Conservation (phyloP, 1,140 invertebrate genomes). For the Drosophila paulistorum region DNA sequence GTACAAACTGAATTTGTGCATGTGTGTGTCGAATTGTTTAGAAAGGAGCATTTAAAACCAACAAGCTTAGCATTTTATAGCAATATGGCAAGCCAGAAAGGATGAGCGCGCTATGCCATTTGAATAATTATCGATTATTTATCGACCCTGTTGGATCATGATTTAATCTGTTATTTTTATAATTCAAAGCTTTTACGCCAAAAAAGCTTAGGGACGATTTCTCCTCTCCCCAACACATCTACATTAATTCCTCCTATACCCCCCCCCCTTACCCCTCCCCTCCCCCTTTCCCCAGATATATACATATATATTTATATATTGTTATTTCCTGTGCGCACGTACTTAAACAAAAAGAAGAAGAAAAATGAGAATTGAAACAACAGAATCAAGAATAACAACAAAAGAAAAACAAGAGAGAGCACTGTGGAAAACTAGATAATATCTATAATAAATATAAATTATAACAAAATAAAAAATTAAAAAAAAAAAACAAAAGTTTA, state of each 20-base stretch:
- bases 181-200: constrained; percentile 4
- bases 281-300: constrained; percentile 13
- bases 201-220: constrained; percentile 13
- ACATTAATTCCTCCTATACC: background rate
- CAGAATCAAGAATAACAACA: constrained; percentile 31
- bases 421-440: constrained; percentile 75
- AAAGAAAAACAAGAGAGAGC: constrained; percentile 41
- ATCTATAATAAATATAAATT: constrained; percentile 67
- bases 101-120: constrained; percentile 27
- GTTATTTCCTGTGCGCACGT: constrained; percentile 78
- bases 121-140: constrained; percentile 14
- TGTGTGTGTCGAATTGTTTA: constrained; percentile 31
- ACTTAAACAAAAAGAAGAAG: constrained; percentile 50
- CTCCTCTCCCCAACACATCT: background rate
- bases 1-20: background rate
- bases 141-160: constrained; percentile 7
- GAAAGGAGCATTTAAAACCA: constrained; percentile 41
- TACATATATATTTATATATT: constrained; percentile 57
- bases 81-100: constrained; percentile 3
- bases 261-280: background rate
- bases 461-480: constrained; percentile 23
- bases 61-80: constrained; percentile 38
- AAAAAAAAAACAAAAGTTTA: background rate
- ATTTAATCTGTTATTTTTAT: constrained; percentile 47
- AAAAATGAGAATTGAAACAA: constrained; percentile 25